Base-by-base conservation (phyloP, 2,797 vertebrate species). In the Phoebastria nigripes region DNA sequence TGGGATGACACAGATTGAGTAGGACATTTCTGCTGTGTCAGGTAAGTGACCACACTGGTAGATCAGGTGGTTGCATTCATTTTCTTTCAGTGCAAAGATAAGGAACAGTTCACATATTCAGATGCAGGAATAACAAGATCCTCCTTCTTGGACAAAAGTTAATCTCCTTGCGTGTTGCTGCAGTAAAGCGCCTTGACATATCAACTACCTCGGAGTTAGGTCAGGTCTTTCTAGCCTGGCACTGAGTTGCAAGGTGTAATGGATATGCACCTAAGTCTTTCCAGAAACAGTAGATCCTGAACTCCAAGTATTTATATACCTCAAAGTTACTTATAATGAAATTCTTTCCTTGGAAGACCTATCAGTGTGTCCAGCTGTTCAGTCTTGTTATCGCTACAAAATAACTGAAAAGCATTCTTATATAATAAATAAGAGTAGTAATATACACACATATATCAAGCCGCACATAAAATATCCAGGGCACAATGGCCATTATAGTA, bases 151-250 rank as follows among this genome's bases (percentile, higher is more conserved):
- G 39, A 15, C 33, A 37, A 56, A 69, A 56, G 9, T 19, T 39
- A 7, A 46, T 33, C 15, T 63, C 26, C 16, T n/a, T 20, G 8
- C 26, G 46, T 5, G 2, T 52, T 42, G 65, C 28, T 63, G 51
- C 49, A 66, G 39, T 81, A 92, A 94, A 79, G 25, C 54, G 44
- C 37, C 31, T 42, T 87, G 67, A 82, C 16, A 10, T 58, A 71
- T 56, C 70, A 54, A 20, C 0, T 1, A 37, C 33, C 33, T 66
- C 1, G 1, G 59, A 8, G 0, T 42, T 35, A 44, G 31, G 25
- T 24, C 44, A 35, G 24, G 17, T 65, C 29, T 46, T 47, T 90
- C 11, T 41, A 63, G 21, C 26, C 66, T 72, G n/a, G 54, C 33
- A 62, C 14, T 3, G 17, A 73, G 41, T 28, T 87, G 51, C 28